Conservation (phyloP, 2,888 invertebrate species). For the Oxyscelio sp. region DNA sequence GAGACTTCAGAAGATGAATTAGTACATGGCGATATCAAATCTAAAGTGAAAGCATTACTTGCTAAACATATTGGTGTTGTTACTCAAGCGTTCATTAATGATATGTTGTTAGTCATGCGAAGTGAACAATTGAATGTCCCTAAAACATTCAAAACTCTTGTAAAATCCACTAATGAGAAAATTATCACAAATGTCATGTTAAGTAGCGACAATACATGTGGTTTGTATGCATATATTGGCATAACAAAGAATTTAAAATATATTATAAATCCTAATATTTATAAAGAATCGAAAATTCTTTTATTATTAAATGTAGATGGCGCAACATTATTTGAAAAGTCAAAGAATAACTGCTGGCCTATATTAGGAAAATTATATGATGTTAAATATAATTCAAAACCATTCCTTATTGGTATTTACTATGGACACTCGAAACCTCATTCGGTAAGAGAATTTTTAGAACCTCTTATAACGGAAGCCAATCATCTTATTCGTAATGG, state of each 20-base stretch:
- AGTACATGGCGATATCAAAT: no score
- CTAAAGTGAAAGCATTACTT: no score
- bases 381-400: not conserved
- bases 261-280: not conserved
- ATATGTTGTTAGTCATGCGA: no score
- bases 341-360: constrained; percentile 6
- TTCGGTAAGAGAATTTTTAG: constrained; percentile 4
- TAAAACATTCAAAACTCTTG: no score
- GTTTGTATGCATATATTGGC: not conserved
- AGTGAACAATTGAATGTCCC: no score
- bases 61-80: no score
- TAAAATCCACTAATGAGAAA: no score
- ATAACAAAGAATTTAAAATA: not conserved
- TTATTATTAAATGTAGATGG: constrained; percentile 15
- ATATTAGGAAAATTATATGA: constrained; percentile 21
- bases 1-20: no score
- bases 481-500: not conserved
- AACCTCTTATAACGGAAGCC: constrained; percentile 3
- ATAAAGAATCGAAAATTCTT: not conserved
- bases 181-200: no score
- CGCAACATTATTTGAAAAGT: not conserved
- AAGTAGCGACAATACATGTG: no score
- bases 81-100: no score
- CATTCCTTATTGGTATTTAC: not conserved
- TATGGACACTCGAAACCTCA: constrained; percentile 17